phyloP scores from a whole-genome alignment of 2,888 invertebrate genomes.

The Lasioglossum figueresi region DNA sequence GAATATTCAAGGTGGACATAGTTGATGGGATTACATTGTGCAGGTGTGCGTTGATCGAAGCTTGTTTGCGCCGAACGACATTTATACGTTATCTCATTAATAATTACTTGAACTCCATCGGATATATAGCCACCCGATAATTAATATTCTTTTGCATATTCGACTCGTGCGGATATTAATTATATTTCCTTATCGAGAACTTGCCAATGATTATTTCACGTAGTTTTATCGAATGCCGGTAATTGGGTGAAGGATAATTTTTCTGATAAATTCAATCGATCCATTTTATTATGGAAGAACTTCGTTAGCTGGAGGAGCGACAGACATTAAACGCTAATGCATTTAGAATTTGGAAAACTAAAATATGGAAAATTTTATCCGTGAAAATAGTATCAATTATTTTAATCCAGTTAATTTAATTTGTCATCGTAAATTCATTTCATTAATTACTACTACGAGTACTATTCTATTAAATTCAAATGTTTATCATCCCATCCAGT shows the following conservation, averaged over 20 bases:
- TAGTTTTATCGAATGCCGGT: no score
- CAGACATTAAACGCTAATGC: no score
- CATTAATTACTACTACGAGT: neutral
- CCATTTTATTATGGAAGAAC: neutral
- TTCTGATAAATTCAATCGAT: neutral
- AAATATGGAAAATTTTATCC: neutral
- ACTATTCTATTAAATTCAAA: neutral
- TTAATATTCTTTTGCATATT: no score
- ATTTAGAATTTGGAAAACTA: neutral
- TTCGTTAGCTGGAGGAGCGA: no score
- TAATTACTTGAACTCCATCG: neutral
- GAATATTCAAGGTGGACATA: no score
- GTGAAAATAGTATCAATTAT: neutral
- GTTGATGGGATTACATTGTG: no score
- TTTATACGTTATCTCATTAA: neutral
- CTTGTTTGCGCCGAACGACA: neutral
- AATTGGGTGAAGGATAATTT: neutral
- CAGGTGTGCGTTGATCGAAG: neutral
- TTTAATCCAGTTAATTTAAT: no score
- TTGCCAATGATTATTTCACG: no score
- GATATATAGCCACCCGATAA: neutral
- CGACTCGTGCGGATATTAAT: no score
- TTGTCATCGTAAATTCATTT: no score
- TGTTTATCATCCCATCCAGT: neutral
- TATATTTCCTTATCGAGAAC: no score